phyloP scores from a whole-genome alignment of 2,888 invertebrate genomes.

The Sialis fuliginosa region DNA sequence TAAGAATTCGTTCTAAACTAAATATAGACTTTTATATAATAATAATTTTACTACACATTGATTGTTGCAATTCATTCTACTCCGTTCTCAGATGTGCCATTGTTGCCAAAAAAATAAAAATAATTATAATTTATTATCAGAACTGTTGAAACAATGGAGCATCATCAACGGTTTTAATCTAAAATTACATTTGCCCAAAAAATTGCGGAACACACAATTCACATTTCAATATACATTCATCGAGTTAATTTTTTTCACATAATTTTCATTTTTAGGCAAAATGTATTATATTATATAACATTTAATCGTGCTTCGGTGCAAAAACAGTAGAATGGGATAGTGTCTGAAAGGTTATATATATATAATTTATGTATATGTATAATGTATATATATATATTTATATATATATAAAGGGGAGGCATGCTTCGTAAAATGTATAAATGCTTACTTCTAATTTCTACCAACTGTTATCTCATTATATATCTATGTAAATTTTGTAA shows the following conservation, averaged over 20 bases:
- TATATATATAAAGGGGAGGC: neutral
- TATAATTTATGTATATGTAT: too few species aligned
- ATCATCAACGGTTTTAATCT: neutral
- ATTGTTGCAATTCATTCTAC: constrained; percentile 14
- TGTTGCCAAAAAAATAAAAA: neutral
- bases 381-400: neutral
- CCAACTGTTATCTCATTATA: neutral
- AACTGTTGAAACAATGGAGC: neutral
- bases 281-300: neutral
- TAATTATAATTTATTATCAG: neutral
- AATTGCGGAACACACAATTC: neutral
- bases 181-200: neutral
- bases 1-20: constrained; percentile 2
- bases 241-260: neutral
- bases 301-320: neutral
- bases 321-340: neutral
- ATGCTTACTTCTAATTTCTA: neutral
- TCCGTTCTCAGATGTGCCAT: neutral
- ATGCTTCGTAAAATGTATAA: neutral
- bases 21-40: constrained; percentile 3
- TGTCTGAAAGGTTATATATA: too few species aligned
- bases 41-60: constrained; percentile 15
- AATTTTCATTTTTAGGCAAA: neutral
- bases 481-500: neutral
- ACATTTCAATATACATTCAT: too few species aligned